Percentiles rank a stretch among this genome's conserved stretches.
Evolutionary conservation across 2,113 vertebrate species (phyloP).

Genomic region (Corynorhinus townsendii): DNA sequence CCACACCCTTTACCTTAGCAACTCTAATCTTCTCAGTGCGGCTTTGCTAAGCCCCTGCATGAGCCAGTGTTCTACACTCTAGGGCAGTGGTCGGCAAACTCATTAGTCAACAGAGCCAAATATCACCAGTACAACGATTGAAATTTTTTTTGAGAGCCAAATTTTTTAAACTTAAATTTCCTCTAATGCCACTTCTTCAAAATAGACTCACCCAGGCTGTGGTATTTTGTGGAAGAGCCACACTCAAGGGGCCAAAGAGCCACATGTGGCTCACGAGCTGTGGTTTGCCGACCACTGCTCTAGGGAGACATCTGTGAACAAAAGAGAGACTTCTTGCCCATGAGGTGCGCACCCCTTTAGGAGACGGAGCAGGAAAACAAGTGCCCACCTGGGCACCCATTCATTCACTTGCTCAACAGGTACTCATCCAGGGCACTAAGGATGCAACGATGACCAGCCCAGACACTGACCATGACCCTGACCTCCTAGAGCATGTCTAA

Average conservation of each 20-base stretch:
- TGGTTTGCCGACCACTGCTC: no score
- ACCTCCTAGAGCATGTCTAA: background rate
- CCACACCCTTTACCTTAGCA: background rate
- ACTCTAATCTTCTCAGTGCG: background rate
- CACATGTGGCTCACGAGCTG: no score
- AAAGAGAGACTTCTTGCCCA: background rate
- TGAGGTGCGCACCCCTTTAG: background rate
- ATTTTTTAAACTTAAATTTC: no score
- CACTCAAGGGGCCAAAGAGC: no score
- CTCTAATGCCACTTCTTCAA: no score
- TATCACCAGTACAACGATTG: no score
- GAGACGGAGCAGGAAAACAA: background rate
- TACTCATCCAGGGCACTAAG: background rate
- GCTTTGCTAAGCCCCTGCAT: background rate
- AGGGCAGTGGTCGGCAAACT: background rate
- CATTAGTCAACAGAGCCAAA: no score
- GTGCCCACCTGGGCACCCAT: background rate
- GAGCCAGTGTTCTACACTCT: background rate
- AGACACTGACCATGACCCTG: background rate
- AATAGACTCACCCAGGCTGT: no score
- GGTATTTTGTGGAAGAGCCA: no score
- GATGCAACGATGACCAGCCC: fast-evolving
- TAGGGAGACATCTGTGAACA: no score
- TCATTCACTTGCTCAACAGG: background rate
- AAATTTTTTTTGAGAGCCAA: no score